Evolutionary conservation across 1,140 invertebrate genomes (phyloP), one percentile per base, ranked within the genome.

Genomic region (Heliconius himera): DNA sequence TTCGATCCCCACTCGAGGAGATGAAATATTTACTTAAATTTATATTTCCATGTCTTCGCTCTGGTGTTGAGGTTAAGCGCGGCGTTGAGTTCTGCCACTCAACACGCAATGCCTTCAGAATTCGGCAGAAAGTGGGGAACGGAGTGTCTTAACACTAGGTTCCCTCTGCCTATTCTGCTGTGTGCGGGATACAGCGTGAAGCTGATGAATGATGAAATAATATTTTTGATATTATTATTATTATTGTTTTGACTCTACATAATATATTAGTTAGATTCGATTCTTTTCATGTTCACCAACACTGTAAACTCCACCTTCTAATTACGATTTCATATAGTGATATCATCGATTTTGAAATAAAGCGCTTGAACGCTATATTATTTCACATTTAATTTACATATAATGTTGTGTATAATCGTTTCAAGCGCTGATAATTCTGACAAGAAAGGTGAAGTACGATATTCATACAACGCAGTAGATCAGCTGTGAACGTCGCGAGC

Each of bases 401-500:
- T 60, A 80, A 29, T 41, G 75, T 77, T 51, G 70, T 51, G 72
- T 82, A 75, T 73, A 75, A 81, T 84, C 81, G 85, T 83, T 83
- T 82, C 16, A 85, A 88, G 86, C 87, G 87, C 89, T 86, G 77
- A 74, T 83, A 79, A 77, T 83, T 77, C 74, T 75, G 83, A 77
- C 78, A 81, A 54, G 70, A 80, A 84, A 84, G 88, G 84, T 84
- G 83, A 86, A 87, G 81, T 84, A 83, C 79, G 46, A 71, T 71
- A 72, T 26, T 49, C 72, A 82, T 80, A 80, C 78, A 74, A 75
- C 73, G 74, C 84, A 83, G 84, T 86, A 90, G 89, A 90, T 86
- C 87, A 87, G 86, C 86, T 88, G 86, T 82, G 82, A 83, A 80
- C 83, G 84, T 76, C 84, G 84, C 84, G 83, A 54, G 81, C 36